A percentile compares a stretch with the other conserved stretches of the same genome.
These are phyloP conservation scores for Myotis lucifugus DNA, from an alignment of 2,113 vertebrate species.

Conservation along the genomic window DNA sequence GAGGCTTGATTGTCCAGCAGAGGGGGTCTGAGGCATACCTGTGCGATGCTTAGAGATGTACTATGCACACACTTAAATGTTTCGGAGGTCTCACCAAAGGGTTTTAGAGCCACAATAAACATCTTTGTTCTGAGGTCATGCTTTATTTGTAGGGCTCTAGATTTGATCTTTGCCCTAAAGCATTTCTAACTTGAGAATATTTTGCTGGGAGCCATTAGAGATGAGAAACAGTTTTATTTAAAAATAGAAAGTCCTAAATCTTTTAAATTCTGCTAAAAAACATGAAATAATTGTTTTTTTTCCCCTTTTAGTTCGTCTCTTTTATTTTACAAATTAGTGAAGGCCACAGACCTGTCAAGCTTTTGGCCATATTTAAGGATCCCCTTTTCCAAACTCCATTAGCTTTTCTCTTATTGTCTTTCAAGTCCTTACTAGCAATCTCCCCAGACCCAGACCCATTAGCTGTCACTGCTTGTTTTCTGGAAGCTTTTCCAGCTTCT, in stretches of 20 bases:
- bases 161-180: slow-evolving; percentile 24
- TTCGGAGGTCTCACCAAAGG: neutral
- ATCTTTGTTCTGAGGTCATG: neutral
- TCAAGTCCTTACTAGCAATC: neutral
- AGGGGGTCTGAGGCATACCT: neutral
- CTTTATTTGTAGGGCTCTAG: neutral
- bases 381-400: neutral
- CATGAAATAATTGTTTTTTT: neutral
- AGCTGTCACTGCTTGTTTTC: neutral
- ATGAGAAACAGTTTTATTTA: slow-evolving; percentile 12
- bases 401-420: neutral
- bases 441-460: neutral
- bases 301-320: neutral
- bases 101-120: neutral
- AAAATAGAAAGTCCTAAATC: neutral
- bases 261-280: neutral
- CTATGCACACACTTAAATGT: neutral
- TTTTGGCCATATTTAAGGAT: neutral
- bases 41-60: neutral
- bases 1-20: neutral
- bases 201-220: neutral
- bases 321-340: slow-evolving; percentile 37
- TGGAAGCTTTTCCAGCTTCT: neutral
- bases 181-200: slow-evolving; percentile 16
- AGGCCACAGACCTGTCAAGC: neutral